Base-by-base conservation (phyloP, 2,113 vertebrate genomes). In the Fulmarus glacialis region DNA sequence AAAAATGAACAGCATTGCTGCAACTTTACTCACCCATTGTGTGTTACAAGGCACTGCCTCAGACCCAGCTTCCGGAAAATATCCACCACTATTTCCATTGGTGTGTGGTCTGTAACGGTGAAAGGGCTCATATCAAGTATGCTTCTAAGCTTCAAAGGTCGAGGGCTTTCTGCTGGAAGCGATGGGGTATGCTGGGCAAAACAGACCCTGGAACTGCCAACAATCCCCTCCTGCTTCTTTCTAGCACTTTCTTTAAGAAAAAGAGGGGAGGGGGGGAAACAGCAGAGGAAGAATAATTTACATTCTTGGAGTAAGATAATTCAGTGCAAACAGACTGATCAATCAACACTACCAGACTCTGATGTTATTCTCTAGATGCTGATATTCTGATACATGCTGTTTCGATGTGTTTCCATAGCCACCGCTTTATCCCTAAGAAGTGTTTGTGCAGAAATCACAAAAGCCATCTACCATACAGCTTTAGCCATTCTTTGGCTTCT, bases 81-180 rank as follows among this genome's bases (percentile, higher is more conserved):
- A 97, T 99, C 99, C 98, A 99, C 99, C 97, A 99, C 99, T 23
- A 99, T 99, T 98, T 99, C 99, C 99, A 99, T 99, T 40, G 99
- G 99, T 4, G 99, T 99, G 98, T 99, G 99, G 98, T 99, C 99
- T 9, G 99, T 99, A 97, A 99, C 99, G 13, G 99, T 99, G 97
- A 99, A 99, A 68, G 99, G 99, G 96, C 99, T 99, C 99, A 99
- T 99, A 95, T 99, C 99, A 73, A 99, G 99, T 93, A 99, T 99
- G 98, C 99, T 99, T 97, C 99, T 98, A 23, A 99, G 99, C 82
- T 99, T 99, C 96, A 99, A 95, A 15, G 99, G 99, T 10, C 99
- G 99, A 30, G 99, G 99, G 88, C 99, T 99, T 98, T 99, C 99
- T 15, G 99, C 99, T 4, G 99, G 99, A 89, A 99, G 99, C 2